phyloP scores from a whole-genome alignment of 2,888 invertebrate species.

The Pristionchus exspectatus region DNA sequence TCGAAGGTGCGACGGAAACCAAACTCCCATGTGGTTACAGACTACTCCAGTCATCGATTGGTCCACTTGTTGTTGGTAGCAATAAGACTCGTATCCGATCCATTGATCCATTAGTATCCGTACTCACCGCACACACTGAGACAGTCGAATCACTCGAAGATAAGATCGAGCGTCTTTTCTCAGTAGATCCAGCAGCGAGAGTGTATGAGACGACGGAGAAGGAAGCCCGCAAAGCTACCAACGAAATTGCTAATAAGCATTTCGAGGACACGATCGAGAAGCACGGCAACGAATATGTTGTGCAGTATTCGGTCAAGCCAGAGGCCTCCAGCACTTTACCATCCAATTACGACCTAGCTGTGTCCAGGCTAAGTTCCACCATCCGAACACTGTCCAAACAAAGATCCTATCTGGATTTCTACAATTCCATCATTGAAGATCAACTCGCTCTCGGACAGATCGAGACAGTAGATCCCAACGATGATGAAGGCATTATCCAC shows the following conservation, averaged over 20 bases:
- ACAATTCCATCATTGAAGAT: not conserved
- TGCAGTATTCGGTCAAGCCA: not conserved
- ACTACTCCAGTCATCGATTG: too few relatives aligned
- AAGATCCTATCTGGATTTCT: not conserved
- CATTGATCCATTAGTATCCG: too few relatives aligned
- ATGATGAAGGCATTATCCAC: not conserved
- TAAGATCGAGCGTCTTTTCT: too few relatives aligned
- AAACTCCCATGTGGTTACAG: too few relatives aligned
- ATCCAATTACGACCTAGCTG: not conserved
- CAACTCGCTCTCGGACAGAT: not conserved
- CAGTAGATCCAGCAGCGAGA: too few relatives aligned
- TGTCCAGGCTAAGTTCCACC: not conserved
- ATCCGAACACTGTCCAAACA: not conserved
- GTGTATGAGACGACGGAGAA: too few relatives aligned
- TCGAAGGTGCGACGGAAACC: too few relatives aligned
- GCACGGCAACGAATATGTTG: not conserved
- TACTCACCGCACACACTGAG: too few relatives aligned
- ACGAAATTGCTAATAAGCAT: not conserved
- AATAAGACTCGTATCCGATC: too few relatives aligned
- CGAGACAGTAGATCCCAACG: not conserved
- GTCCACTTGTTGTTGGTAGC: too few relatives aligned
- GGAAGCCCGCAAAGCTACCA: not conserved
- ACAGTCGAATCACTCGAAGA: too few relatives aligned
- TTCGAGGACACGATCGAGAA: not conserved
- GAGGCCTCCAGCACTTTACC: not conserved